A percentile compares a stretch with the other conserved stretches of the same genome.
Evolutionary conservation across 2,888 invertebrate species (phyloP).

Genomic region (Panorpa germanica): DNA sequence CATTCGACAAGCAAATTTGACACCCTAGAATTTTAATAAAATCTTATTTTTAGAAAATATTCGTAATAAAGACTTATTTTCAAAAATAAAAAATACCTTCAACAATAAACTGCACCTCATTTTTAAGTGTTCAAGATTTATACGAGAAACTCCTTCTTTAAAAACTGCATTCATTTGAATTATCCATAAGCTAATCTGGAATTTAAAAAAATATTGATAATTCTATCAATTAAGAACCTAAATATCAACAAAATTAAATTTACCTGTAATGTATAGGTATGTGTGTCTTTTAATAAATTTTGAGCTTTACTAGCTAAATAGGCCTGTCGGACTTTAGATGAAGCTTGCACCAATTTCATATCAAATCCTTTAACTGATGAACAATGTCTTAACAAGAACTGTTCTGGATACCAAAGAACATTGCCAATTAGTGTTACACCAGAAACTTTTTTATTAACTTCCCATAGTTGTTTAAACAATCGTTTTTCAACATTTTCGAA

Average conservation of each 20-base stretch:
- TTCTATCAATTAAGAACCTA: neutral
- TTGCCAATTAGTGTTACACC: conserved; percentile 64
- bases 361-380: conserved; percentile 31
- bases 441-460: conserved; percentile 61
- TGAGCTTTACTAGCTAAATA: conserved; percentile 35
- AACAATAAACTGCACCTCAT: conserved; percentile 31
- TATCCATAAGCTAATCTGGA: conserved; percentile 37
- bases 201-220: conserved; percentile 9
- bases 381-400: conserved; percentile 50
- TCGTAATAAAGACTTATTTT: conserved; percentile 26
- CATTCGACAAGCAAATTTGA: conserved; percentile 47
- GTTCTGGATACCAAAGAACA: conserved; percentile 69
- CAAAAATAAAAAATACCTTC: conserved; percentile 25
- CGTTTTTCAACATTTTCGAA: conserved; percentile 67
- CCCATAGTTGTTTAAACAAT: conserved; percentile 48
- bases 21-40: conserved; percentile 25
- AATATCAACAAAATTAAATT: conserved; percentile 2
- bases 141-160: conserved; percentile 24
- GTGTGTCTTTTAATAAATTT: conserved; percentile 41
- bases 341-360: conserved; percentile 24
- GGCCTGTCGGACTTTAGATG: conserved; percentile 31
- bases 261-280: conserved; percentile 17
- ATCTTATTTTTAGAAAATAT: no score
- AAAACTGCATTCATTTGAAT: conserved; percentile 35
- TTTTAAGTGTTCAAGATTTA: conserved; percentile 33